Conservation (phyloP, 2,888 invertebrate species). For the Mesorhabditis belari region DNA sequence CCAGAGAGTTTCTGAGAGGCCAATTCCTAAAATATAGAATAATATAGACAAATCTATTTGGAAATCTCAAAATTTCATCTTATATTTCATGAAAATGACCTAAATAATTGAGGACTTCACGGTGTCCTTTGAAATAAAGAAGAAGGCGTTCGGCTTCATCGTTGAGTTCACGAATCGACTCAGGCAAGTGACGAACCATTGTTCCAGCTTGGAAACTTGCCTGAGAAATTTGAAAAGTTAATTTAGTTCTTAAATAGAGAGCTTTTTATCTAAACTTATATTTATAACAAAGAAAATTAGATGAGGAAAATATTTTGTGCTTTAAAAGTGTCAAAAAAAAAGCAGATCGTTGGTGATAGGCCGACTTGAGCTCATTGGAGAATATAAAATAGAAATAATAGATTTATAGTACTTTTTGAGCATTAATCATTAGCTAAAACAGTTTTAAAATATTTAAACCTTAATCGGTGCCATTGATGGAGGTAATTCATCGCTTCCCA, state of each 20-base stretch:
- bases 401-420: too few species aligned
- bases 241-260: too few species aligned
- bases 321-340: too few species aligned
- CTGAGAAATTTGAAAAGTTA: too few species aligned
- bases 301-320: too few species aligned
- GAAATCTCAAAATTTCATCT: not conserved
- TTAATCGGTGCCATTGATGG: not conserved
- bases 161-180: constrained; percentile 15
- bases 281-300: too few species aligned
- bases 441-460: not conserved
- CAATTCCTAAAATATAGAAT: constrained; percentile 14
- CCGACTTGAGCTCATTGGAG: too few species aligned
- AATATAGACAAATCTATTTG: not conserved
- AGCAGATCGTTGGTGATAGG: too few species aligned
- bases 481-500: constrained; percentile 8
- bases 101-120: constrained; percentile 28
- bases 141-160: constrained; percentile 32
- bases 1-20: constrained; percentile 27
- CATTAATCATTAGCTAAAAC: too few species aligned
- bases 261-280: too few species aligned
- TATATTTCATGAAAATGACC: not conserved
- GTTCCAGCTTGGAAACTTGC: constrained; percentile 4
- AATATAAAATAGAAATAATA: too few species aligned
- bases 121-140: constrained; percentile 28
- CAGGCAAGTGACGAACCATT: constrained; percentile 9